Evolutionary conservation across 2,797 vertebrate species (phyloP).

Genomic region (Micropoecilia bifurca): DNA sequence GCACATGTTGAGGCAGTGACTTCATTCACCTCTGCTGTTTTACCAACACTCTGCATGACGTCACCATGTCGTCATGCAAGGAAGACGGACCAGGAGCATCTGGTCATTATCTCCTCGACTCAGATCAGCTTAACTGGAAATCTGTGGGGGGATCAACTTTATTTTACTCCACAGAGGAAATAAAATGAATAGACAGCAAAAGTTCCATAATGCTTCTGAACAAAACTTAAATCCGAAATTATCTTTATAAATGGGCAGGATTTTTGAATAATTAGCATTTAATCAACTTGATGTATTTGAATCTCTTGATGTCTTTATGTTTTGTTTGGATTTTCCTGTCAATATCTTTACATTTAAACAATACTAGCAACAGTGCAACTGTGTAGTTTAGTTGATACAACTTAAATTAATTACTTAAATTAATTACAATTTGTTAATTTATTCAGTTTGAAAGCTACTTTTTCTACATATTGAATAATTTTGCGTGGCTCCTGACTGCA

Average conservation of each 20-base stretch:
- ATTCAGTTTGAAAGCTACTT: no score
- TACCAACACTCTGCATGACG: background rate
- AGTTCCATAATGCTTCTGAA: background rate
- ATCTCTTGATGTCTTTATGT: background rate
- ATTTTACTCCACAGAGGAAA: background rate
- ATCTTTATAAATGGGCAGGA: background rate
- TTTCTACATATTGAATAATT: no score
- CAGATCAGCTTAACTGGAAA: background rate
- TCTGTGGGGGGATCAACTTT: background rate
- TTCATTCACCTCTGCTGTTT: background rate
- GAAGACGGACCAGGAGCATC: background rate
- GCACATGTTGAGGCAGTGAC: background rate
- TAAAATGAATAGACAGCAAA: background rate
- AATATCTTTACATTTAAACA: no score
- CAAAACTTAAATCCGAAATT: background rate
- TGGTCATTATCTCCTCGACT: background rate
- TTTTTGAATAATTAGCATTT: background rate
- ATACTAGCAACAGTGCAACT: no score
- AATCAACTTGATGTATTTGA: background rate
- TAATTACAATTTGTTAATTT: no score
- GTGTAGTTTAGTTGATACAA: no score
- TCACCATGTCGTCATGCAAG: background rate
- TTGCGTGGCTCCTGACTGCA: no score
- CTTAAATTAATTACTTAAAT: no score
- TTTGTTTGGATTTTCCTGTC: background rate